These are phyloP conservation scores for Rhopalosiphum maidis DNA, from an alignment of 1,140 invertebrate genomes.

Conservation along the genomic window DNA sequence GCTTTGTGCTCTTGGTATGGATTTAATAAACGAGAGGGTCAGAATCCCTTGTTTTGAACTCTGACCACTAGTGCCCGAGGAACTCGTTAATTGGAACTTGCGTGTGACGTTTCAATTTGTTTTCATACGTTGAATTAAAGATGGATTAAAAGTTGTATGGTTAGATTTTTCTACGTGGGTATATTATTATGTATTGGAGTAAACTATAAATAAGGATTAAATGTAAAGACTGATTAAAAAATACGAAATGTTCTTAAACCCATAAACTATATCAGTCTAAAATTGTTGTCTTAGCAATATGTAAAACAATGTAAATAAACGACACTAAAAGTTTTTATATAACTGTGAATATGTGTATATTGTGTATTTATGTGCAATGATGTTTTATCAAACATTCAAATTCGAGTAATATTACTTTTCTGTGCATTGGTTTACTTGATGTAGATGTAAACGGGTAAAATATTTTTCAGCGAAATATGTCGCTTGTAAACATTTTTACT, in stretches of 20 bases:
- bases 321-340: background rate
- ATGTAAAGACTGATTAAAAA: background rate
- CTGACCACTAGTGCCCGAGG: constrained; percentile 36
- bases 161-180: background rate
- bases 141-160: constrained; percentile 45
- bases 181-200: background rate
- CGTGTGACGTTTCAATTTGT: constrained; percentile 52
- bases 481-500: background rate
- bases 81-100: constrained; percentile 56
- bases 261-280: background rate
- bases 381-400: background rate
- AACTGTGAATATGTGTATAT: background rate
- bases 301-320: background rate
- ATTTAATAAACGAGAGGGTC: constrained; percentile 47
- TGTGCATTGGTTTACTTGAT: background rate
- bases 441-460: background rate
- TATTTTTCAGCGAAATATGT: background rate
- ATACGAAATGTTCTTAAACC: background rate
- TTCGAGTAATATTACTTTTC: background rate
- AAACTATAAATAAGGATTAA: background rate
- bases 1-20: constrained; percentile 38
- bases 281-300: background rate
- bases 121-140: constrained; percentile 5
- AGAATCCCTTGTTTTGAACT: constrained; percentile 48
- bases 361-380: background rate